phyloP scores from a whole-genome alignment of 2,888 invertebrate species.

The Bibio marci region DNA sequence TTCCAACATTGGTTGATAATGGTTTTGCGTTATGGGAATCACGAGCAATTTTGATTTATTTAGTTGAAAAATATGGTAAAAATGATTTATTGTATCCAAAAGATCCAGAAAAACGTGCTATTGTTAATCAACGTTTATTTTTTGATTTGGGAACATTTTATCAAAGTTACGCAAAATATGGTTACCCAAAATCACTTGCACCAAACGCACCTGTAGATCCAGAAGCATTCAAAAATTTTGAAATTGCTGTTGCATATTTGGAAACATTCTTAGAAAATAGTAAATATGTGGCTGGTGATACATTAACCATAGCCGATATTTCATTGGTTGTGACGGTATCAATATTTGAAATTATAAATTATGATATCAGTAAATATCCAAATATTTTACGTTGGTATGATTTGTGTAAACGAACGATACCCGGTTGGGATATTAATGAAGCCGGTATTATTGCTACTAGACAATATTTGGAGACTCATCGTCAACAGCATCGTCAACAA shows the following conservation, averaged over 20 bases:
- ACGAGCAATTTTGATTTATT: constrained; percentile 4
- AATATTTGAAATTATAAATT: constrained; percentile 45
- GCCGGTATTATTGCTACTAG: constrained; percentile 7
- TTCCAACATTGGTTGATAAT: constrained; percentile 5
- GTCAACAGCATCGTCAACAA: no score
- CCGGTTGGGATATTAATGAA: constrained; percentile 42
- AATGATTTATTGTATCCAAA: constrained; percentile 49
- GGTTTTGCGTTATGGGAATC: constrained; percentile 4
- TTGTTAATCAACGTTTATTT: constrained; percentile 53
- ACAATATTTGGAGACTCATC: no score
- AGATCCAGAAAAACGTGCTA: constrained; percentile 47
- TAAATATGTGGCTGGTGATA: constrained; percentile 54
- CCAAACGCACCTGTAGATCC: constrained; percentile 39
- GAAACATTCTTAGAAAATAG: constrained; percentile 55
- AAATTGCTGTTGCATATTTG: constrained; percentile 47
- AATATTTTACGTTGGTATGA: constrained; percentile 49
- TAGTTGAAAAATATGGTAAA: constrained; percentile 16
- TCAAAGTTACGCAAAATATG: constrained; percentile 42
- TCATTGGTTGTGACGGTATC: constrained; percentile 48
- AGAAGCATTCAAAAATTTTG: constrained; percentile 47
- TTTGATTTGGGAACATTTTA: constrained; percentile 56
- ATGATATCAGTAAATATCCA: constrained; percentile 48
- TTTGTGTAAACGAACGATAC: constrained; percentile 37
- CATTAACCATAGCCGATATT: constrained; percentile 63
- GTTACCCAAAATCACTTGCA: constrained; percentile 31